Conservation (phyloP, 2,113 vertebrate species). For the Rhabdomys dilectus region DNA sequence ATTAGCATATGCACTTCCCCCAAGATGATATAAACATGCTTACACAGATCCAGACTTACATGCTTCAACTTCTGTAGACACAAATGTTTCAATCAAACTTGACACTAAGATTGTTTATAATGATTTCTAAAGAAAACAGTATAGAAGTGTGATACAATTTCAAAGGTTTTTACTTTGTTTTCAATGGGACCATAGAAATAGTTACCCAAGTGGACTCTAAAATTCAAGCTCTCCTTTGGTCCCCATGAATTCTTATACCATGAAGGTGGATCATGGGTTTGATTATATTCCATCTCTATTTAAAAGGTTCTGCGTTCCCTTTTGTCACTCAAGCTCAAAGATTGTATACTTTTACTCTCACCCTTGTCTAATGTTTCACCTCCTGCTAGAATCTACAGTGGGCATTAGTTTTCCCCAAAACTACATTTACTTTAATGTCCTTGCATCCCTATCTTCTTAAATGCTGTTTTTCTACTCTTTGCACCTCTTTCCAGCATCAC, state of each 20-base stretch:
- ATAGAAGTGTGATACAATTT: background rate
- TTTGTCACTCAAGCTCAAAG: no score
- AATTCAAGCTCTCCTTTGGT: background rate
- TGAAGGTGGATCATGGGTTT: background rate
- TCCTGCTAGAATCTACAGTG: background rate
- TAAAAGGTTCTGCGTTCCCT: background rate
- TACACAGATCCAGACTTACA: background rate
- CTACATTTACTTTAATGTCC: background rate
- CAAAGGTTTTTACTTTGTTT: background rate
- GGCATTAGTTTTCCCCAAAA: background rate
- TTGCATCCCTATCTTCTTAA: background rate
- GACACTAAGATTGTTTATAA: background rate
- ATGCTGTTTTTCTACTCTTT: background rate
- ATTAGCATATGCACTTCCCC: rapidly evolving
- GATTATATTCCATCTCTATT: background rate
- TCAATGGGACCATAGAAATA: background rate
- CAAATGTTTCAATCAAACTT: background rate
- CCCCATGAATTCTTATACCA: background rate
- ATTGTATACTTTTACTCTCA: no score
- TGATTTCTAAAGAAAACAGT: background rate
- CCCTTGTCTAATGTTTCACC: background rate
- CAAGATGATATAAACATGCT: no score
- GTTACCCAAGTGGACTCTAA: background rate
- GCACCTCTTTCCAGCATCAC: background rate
- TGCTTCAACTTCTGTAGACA: background rate